phyloP scores from a whole-genome alignment of 2,888 invertebrate genomes.

The Limnephilus marmoratus region DNA sequence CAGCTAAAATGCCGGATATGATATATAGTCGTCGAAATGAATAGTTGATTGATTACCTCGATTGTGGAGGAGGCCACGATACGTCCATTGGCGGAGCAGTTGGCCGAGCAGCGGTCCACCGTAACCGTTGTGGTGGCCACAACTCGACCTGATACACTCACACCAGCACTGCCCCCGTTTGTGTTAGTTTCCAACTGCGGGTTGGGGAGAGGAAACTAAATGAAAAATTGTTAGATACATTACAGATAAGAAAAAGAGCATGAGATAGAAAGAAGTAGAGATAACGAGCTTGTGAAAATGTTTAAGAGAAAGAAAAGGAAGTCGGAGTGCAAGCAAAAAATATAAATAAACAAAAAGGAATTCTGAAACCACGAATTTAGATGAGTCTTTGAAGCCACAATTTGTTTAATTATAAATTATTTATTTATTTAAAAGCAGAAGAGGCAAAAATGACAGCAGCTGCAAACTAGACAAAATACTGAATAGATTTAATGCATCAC shows the following conservation, averaged over 20 bases:
- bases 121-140: conserved; percentile 76
- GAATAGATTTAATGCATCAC: neutral
- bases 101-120: conserved; percentile 70
- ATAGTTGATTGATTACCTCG: conserved; percentile 57
- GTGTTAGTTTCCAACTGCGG: conserved; percentile 17
- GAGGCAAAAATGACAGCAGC: neutral
- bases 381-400: neutral
- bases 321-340: neutral
- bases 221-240: conserved; percentile 24
- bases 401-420: neutral
- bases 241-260: neutral
- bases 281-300: too few relatives aligned
- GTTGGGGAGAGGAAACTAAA: conserved; percentile 27
- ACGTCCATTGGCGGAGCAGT: conserved; percentile 60
- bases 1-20: neutral
- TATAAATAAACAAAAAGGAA: neutral
- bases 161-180: conserved; percentile 15
- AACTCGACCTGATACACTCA: conserved; percentile 70
- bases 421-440: neutral
- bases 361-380: neutral
- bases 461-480: neutral
- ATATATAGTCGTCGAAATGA: neutral
- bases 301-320: neutral
- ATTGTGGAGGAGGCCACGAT: conserved; percentile 64
- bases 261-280: too few relatives aligned